Conservation (phyloP, 2,888 invertebrate genomes). For the Petrolisthes manimaculis region DNA sequence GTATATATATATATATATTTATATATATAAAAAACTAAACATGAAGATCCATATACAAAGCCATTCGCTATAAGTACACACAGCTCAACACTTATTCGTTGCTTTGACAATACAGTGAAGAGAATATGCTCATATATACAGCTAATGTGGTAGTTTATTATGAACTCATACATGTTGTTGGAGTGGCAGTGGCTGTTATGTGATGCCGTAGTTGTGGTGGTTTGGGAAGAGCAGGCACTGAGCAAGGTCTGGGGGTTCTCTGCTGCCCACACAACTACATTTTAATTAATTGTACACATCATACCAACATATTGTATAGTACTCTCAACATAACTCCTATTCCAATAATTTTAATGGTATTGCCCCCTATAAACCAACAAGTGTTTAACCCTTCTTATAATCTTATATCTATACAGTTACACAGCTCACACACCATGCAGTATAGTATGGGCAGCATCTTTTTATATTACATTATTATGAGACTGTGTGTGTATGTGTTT, state of each 20-base stretch:
- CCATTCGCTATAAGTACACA: slow-evolving; percentile 16
- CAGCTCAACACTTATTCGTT: slow-evolving; percentile 18
- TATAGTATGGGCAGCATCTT: background rate
- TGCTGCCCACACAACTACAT: slow-evolving; percentile 23
- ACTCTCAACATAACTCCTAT: background rate
- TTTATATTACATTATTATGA: background rate
- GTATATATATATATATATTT: background rate
- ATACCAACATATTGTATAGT: background rate
- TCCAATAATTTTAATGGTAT: background rate
- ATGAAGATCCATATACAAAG: slow-evolving; percentile 16
- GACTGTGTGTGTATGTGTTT: background rate
- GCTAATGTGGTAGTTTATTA: slow-evolving; percentile 13
- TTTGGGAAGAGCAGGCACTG: background rate
- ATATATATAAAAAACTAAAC: slow-evolving; percentile 10
- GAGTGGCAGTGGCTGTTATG: slow-evolving; percentile 21
- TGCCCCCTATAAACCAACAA: background rate
- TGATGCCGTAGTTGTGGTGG: background rate
- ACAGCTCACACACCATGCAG: background rate
- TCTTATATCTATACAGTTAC: background rate
- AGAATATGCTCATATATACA: background rate
- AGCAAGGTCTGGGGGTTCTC: slow-evolving; percentile 28
- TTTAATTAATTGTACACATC: slow-evolving; percentile 22
- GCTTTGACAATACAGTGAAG: slow-evolving; percentile 12
- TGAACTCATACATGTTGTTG: background rate
- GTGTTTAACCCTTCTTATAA: background rate